Evolutionary conservation across 30 jellyfish, hydroid and myxozoan genomes (phyloP).

Genomic region (Aurelia aurita complex sp. Pacific): DNA sequence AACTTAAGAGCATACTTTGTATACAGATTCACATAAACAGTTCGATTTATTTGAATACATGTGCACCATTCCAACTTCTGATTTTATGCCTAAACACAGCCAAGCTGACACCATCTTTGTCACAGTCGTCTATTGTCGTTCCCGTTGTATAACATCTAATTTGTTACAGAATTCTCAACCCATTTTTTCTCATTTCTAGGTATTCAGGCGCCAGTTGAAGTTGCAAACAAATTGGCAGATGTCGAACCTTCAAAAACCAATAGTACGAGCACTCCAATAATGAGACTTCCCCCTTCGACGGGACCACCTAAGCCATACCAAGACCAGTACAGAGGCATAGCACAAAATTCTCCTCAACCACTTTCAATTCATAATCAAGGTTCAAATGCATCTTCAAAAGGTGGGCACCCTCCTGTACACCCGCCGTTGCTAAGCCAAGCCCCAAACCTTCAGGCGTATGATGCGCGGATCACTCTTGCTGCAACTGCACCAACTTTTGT

Average conservation of each 20-base stretch:
- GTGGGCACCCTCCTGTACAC: constrained; percentile 84
- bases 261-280: constrained; percentile 23
- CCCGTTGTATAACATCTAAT: too few relatives aligned
- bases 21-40: too few relatives aligned
- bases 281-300: constrained; percentile 53
- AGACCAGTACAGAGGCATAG: constrained; percentile 72
- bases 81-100: too few relatives aligned
- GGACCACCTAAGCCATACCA: constrained; percentile 56
- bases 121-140: too few relatives aligned
- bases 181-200: constrained; percentile 35
- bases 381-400: constrained; percentile 37
- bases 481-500: constrained; percentile 41
- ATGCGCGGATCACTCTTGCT: constrained; percentile 46
- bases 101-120: too few relatives aligned
- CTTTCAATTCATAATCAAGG: constrained; percentile 72
- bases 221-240: constrained; percentile 74
- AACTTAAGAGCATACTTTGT: too few relatives aligned
- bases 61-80: too few relatives aligned
- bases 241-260: constrained; percentile 50
- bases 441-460: constrained; percentile 65
- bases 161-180: too few relatives aligned
- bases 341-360: constrained; percentile 71
- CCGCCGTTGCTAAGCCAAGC: constrained; percentile 97
- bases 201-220: constrained; percentile 96
- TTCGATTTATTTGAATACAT: too few relatives aligned